These are phyloP conservation scores for Aepyceros melampus DNA, from an alignment of 2,113 vertebrate genomes.

Conservation along the genomic window DNA sequence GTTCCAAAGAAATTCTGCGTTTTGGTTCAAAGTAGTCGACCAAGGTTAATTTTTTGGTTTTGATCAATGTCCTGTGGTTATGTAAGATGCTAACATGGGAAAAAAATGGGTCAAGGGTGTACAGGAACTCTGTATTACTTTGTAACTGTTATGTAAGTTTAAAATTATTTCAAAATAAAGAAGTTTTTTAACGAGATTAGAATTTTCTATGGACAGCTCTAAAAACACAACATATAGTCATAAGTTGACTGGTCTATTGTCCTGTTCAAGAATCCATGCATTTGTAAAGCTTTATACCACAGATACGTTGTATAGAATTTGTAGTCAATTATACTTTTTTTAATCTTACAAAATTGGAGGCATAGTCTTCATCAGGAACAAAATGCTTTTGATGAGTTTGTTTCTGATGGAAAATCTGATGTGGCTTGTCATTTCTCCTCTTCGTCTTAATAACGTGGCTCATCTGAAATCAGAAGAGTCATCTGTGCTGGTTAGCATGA, in stretches of 20 bases:
- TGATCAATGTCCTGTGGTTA: background rate
- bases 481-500: background rate
- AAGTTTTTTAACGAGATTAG: background rate
- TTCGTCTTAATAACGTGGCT: background rate
- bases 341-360: background rate
- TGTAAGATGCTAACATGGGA: background rate
- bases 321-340: background rate
- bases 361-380: background rate
- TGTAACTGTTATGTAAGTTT: background rate
- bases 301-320: background rate
- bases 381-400: background rate
- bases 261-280: background rate
- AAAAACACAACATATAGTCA: background rate
- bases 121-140: background rate
- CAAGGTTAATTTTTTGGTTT: background rate
- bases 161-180: conserved; percentile 4
- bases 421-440: background rate
- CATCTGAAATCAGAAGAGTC: background rate
- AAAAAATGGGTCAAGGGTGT: background rate
- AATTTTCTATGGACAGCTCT: background rate
- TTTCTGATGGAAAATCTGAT: background rate
- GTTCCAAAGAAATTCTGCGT: background rate
- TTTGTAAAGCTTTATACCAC: background rate
- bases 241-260: background rate
- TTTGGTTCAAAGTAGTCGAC: background rate